These are phyloP conservation scores for Clanis bilineata DNA, from an alignment of 2,888 invertebrate species.

Conservation along the genomic window DNA sequence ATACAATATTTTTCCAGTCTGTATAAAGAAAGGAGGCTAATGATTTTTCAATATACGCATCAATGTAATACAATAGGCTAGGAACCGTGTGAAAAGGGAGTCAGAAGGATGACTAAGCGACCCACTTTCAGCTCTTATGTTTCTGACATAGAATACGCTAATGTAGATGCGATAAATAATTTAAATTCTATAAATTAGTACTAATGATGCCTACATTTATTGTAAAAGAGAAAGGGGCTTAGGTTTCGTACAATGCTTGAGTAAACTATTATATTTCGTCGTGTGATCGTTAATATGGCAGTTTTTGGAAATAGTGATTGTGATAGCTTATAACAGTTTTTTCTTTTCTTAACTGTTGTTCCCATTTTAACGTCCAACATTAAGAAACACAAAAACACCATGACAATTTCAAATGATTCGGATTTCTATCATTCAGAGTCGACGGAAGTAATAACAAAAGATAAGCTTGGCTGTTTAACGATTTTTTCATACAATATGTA, in stretches of 20 bases:
- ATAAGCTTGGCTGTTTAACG: no score
- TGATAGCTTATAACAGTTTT: no score
- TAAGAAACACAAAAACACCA: no score
- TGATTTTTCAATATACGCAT: neutral
- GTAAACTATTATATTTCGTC: no score
- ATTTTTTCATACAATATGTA: no score
- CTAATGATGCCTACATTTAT: constrained; percentile 11
- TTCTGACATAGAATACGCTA: neutral
- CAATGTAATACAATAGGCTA: constrained; percentile 1
- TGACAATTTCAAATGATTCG: no score
- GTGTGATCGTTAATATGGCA: no score
- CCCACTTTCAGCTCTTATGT: constrained; percentile 6
- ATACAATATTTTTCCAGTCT: neutral
- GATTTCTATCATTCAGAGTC: no score
- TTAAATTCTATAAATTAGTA: constrained; percentile 1
- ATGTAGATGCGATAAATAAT: constrained; percentile 1
- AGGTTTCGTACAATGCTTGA: neutral
- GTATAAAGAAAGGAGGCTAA: neutral
- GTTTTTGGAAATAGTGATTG: no score
- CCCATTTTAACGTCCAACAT: no score
- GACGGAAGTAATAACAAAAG: no score
- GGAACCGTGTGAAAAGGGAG: constrained; percentile 4
- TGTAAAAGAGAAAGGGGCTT: neutral
- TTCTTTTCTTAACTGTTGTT: no score
- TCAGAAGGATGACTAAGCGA: constrained; percentile 9